Base-by-base conservation (phyloP, 2,113 vertebrate species). In the Grantiella picta region DNA sequence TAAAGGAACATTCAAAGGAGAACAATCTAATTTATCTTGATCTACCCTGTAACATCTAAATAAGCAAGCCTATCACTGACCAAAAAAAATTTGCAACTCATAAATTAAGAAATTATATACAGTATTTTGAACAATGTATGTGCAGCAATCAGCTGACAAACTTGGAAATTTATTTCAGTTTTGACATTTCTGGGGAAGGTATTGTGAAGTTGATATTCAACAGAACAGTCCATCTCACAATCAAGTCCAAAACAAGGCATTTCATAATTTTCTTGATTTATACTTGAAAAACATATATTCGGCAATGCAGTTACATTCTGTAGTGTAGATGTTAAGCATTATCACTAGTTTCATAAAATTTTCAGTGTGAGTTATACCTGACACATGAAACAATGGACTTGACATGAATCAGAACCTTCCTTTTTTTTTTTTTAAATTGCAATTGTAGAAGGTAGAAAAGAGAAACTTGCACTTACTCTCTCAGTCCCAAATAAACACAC, bases 1-100 rank as follows among this genome's bases (percentile, higher is more conserved):
- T 92, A 92, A 93, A 86, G 24, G 36, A 95, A 90, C 14, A 75
- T 65, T 82, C 36, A 93, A 92, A 87, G 60, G 53, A 92, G 96
- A 93, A 80, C 29, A 84, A 44, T 52, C 38, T 83, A 82, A 64
- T 18, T 68, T 76, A 71, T 5, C 56, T 53, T 89, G 57, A 90
- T 84, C 23, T 53, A 50, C 31, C 7, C 52, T 72, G 21, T 31
- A 69, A 57, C 12, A 92, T 78, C 64, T 78, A 93, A 95, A 75
- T 72, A 93, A 80, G 53, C 53, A 89, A 83, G 63, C 40, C 38
- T 59, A n/a, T 69, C 54, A 81, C 31, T 85, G 56, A 92, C 61
- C 28, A 63, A 89, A 93, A 94, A 92, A 86, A 42, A 36, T 47
- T 52, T 49, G 53, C 21, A 96, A 79, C 33, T 79, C n/a, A 87